Evolutionary conservation across 2,888 invertebrate genomes (phyloP).

Genomic region (Siphonodentalium dalli): DNA sequence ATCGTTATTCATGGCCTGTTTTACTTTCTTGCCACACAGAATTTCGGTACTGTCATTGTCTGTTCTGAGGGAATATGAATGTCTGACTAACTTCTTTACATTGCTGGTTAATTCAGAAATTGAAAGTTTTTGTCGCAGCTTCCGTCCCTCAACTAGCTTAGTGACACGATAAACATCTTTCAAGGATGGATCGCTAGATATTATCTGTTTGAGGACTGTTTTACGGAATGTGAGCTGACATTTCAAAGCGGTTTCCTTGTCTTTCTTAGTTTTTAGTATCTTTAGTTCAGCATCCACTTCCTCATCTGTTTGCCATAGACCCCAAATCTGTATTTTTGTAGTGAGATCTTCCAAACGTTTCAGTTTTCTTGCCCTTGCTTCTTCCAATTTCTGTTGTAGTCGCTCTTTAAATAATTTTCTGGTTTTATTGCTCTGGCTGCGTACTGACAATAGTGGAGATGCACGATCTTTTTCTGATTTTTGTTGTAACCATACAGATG

Average conservation of each 20-base stretch:
- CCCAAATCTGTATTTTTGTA: slow-evolving; percentile 19
- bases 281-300: slow-evolving; percentile 14
- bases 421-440: slow-evolving; percentile 13
- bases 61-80: not conserved
- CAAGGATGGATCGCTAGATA: too few relatives aligned
- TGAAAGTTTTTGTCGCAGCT: not conserved
- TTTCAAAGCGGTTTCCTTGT: slow-evolving; percentile 10
- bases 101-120: slow-evolving; percentile 4
- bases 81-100: slow-evolving; percentile 5
- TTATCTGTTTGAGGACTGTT: slow-evolving; percentile 14
- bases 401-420: slow-evolving; percentile 15
- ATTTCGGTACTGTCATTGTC: not conserved
- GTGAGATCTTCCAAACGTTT: slow-evolving; percentile 12
- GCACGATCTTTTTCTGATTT: slow-evolving; percentile 11
- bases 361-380: slow-evolving; percentile 14
- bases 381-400: slow-evolving; percentile 18
- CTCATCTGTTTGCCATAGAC: slow-evolving; percentile 22
- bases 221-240: slow-evolving; percentile 18
- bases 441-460: slow-evolving; percentile 4
- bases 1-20: not conserved
- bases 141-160: not conserved
- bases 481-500: slow-evolving; percentile 15
- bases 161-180: too few relatives aligned
- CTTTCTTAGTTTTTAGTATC: slow-evolving; percentile 13
- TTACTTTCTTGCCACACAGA: not conserved